These are phyloP conservation scores for Lucilia cuprina DNA, from an alignment of 1,140 invertebrate species.

Conservation along the genomic window DNA sequence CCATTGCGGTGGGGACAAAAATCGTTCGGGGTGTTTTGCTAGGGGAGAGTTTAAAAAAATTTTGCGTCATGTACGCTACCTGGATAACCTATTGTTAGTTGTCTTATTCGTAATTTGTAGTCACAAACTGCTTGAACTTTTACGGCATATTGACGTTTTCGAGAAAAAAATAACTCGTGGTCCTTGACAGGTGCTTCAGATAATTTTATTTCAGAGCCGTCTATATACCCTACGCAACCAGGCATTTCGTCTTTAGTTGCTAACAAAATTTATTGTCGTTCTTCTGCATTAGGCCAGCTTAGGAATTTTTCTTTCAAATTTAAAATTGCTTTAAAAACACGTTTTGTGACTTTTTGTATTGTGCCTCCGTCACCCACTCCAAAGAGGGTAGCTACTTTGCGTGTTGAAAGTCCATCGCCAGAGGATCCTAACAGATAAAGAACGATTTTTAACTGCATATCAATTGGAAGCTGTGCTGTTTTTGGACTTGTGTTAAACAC, in stretches of 20 bases:
- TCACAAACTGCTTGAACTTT: constrained; percentile 19
- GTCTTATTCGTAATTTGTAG: constrained; percentile 21
- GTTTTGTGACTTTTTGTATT: no score
- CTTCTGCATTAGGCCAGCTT: no score
- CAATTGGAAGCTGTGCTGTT: no score
- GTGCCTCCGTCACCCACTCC: no score
- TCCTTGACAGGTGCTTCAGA: not conserved
- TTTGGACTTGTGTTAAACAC: no score
- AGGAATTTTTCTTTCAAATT: no score
- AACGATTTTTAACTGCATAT: no score
- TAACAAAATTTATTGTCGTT: no score
- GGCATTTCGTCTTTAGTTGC: constrained; percentile 14
- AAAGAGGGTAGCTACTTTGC: no score
- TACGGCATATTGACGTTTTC: not conserved
- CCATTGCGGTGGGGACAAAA: not conserved
- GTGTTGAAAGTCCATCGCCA: no score
- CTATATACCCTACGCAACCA: constrained; percentile 22
- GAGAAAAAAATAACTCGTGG: not conserved
- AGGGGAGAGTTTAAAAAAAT: not conserved
- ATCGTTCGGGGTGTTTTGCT: not conserved
- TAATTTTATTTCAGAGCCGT: constrained; percentile 25
- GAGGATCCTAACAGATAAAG: no score
- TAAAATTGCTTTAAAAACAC: no score
- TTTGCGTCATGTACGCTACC: constrained; percentile 15
- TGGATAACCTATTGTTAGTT: not conserved